These are phyloP conservation scores for Hyphantria cunea DNA, from an alignment of 1,140 invertebrate species.

Conservation along the genomic window DNA sequence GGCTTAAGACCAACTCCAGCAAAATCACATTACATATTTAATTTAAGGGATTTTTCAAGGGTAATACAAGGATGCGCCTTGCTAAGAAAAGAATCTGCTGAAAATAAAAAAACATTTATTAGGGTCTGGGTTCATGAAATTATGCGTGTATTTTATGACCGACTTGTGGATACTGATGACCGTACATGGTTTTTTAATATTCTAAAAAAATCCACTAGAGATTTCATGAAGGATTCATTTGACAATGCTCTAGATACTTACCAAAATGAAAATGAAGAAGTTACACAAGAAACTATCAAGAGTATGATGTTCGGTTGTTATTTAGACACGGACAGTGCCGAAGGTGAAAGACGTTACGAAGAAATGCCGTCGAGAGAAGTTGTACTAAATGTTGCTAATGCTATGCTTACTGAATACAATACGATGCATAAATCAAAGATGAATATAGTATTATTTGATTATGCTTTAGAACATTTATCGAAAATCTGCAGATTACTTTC, in stretches of 20 bases:
- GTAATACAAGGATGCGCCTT: conserved; percentile 93
- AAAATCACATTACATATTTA: conserved; percentile 97
- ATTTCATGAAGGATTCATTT: conserved; percentile 89
- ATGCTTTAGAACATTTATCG: conserved; percentile 94
- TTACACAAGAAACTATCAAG: conserved; percentile 88
- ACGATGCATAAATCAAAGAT: conserved; percentile 92
- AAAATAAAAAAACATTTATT: conserved; percentile 84
- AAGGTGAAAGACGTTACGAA: conserved; percentile 92
- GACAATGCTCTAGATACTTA: conserved; percentile 85
- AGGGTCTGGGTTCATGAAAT: conserved; percentile 96
- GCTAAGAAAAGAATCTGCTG: conserved; percentile 91
- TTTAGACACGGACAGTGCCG: conserved; percentile 90
- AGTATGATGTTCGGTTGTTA: conserved; percentile 94
- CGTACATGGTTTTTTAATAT: conserved; percentile 89
- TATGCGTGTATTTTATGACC: conserved; percentile 94
- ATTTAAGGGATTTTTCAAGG: conserved; percentile 92
- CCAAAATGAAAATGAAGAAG: conserved; percentile 77
- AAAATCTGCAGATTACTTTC: conserved; percentile 92
- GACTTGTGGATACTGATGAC: conserved; percentile 90
- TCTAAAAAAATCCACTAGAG: conserved; percentile 84
- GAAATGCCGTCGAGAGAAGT: conserved; percentile 89
- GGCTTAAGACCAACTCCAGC: conserved; percentile 91
- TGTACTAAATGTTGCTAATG: conserved; percentile 85
- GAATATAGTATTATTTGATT: conserved; percentile 94
- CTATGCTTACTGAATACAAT: conserved; percentile 93